Percentiles rank a stretch among this genome's conserved stretches.
Evolutionary conservation across 2,113 vertebrate genomes (phyloP).

Genomic region (Butorides virescens): DNA sequence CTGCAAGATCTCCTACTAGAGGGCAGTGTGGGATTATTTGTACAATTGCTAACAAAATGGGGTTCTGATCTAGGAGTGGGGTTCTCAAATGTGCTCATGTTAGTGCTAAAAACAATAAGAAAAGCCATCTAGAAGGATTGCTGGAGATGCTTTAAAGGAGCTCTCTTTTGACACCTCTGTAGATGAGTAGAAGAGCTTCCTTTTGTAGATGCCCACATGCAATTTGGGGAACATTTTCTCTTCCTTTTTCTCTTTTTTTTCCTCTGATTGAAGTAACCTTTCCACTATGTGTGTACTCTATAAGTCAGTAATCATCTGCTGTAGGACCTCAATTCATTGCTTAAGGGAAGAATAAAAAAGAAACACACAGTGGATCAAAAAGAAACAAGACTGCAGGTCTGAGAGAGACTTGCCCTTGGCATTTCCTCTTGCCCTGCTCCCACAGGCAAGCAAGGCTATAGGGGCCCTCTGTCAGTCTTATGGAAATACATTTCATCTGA

Average conservation of each 20-base stretch:
- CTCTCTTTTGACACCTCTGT: not conserved
- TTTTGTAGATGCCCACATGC: not conserved
- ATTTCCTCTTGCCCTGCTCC: slow-evolving; percentile 51
- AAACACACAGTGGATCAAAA: slow-evolving; percentile 17
- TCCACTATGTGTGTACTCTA: not conserved
- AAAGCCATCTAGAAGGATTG: not conserved
- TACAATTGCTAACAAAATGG: not conserved
- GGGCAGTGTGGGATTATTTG: not conserved
- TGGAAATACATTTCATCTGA: slow-evolving; percentile 43
- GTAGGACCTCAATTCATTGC: slow-evolving; percentile 23
- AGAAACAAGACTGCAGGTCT: slow-evolving; percentile 25
- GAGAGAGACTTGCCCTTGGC: slow-evolving; percentile 43
- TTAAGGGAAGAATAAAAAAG: slow-evolving; percentile 30
- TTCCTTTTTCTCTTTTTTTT: not conserved
- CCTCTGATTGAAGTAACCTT: slow-evolving; percentile 23
- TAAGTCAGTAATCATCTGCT: slow-evolving; percentile 36
- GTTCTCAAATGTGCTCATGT: not conserved
- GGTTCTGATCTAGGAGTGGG: not conserved
- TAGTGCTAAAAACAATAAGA: not conserved
- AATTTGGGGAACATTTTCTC: not conserved
- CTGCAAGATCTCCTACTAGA: not conserved
- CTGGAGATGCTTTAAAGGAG: not conserved
- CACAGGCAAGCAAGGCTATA: not conserved
- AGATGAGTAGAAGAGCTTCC: not conserved
- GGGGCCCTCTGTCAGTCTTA: slow-evolving; percentile 32